Percentiles rank a stretch among this genome's conserved stretches.
Evolutionary conservation across 2,888 invertebrate genomes (phyloP).

Genomic region (Polydrusus cervinus): DNA sequence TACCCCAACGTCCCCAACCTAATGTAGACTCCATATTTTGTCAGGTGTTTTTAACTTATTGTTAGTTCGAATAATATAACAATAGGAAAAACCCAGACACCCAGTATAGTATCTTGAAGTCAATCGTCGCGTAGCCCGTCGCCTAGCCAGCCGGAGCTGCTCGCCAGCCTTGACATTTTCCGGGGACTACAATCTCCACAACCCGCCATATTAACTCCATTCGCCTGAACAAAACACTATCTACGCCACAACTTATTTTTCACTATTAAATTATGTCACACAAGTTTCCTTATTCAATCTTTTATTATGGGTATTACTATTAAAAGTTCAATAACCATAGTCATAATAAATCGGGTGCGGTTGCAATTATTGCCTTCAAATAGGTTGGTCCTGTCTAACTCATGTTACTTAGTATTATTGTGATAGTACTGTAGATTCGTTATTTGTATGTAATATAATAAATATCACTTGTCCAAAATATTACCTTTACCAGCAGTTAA

Average conservation of each 20-base stretch:
- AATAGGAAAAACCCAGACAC: not conserved
- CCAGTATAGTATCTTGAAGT: not conserved
- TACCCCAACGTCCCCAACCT: too few species aligned
- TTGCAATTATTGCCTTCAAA: not conserved
- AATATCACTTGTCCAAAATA: too few species aligned
- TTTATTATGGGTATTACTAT: constrained; percentile 31
- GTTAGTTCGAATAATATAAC: not conserved
- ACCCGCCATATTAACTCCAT: constrained; percentile 19
- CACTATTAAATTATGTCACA: constrained; percentile 41
- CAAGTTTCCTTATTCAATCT: constrained; percentile 43
- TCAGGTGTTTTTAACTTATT: too few species aligned
- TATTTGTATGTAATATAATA: too few species aligned
- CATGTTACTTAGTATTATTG: too few species aligned
- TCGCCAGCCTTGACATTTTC: constrained; percentile 42
- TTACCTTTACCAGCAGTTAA: too few species aligned
- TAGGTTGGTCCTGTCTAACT: too few species aligned
- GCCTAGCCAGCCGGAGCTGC: constrained; percentile 25
- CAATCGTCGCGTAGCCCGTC: not conserved
- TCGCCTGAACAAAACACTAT: constrained; percentile 23
- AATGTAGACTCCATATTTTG: too few species aligned
- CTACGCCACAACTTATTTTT: constrained; percentile 21
- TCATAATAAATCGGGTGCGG: not conserved
- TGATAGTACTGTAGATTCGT: too few species aligned
- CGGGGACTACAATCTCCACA: constrained; percentile 39
- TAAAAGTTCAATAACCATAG: constrained; percentile 22